phyloP scores from a whole-genome alignment of 2,113 vertebrate genomes.

The Lonchura striata region DNA sequence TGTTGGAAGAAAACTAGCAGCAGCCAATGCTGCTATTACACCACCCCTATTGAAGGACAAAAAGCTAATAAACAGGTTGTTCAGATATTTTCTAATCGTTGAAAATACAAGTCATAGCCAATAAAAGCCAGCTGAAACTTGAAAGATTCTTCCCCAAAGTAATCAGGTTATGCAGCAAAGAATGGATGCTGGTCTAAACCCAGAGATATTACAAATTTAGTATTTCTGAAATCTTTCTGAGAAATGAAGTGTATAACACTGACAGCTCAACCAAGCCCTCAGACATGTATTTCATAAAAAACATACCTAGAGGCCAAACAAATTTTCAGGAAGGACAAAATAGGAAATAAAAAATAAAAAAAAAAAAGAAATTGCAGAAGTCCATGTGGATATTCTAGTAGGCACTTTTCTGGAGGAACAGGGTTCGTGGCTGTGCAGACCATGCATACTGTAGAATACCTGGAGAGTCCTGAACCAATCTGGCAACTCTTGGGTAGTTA shows the following conservation, averaged over 20 bases:
- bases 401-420: background rate
- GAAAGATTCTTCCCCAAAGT: background rate
- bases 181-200: background rate
- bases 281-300: background rate
- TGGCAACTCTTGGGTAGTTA: background rate
- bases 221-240: background rate
- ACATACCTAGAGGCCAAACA: background rate
- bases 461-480: background rate
- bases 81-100: background rate
- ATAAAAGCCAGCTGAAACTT: constrained; percentile 3
- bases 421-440: background rate
- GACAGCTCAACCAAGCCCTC: background rate
- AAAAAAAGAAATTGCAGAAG: background rate
- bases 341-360: background rate
- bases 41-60: background rate
- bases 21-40: background rate
- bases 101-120: background rate
- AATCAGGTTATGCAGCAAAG: background rate
- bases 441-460: background rate
- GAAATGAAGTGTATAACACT: background rate
- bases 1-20: background rate
- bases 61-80: background rate
- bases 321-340: background rate
- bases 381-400: background rate
- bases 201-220: background rate